Evolutionary conservation across 2,888 invertebrate species (phyloP).

Genomic region (Microctonus aethiopoides): DNA sequence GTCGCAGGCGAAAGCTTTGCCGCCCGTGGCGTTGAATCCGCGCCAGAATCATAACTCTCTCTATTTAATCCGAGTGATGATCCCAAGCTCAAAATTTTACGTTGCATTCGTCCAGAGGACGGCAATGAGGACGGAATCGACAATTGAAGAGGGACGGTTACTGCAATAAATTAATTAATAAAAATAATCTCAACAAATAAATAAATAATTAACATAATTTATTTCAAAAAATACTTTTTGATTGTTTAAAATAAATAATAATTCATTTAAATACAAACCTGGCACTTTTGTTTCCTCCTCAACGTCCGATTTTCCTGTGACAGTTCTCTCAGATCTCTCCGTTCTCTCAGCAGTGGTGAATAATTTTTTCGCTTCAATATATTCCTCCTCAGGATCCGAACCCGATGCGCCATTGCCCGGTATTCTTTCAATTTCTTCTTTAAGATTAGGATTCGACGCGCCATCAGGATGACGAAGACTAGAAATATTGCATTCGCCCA

Average conservation of each 20-base stretch:
- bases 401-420: slow-evolving; percentile 75
- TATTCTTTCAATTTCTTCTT: slow-evolving; percentile 74
- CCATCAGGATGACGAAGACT: slow-evolving; percentile 90
- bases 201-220: not conserved
- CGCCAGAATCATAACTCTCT: slow-evolving; percentile 86
- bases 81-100: slow-evolving; percentile 74
- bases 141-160: slow-evolving; percentile 54
- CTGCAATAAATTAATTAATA: slow-evolving; percentile 42
- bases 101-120: slow-evolving; percentile 73
- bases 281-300: slow-evolving; percentile 61
- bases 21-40: slow-evolving; percentile 84
- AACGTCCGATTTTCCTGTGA: slow-evolving; percentile 65
- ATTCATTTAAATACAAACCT: slow-evolving; percentile 46
- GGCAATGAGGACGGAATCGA: slow-evolving; percentile 72
- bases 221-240: not conserved
- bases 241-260: too few species aligned
- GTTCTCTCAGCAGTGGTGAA: slow-evolving; percentile 59
- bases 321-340: slow-evolving; percentile 62
- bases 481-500: slow-evolving; percentile 72
- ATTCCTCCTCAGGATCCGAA: slow-evolving; percentile 71
- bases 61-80: slow-evolving; percentile 75
- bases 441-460: slow-evolving; percentile 91
- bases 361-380: slow-evolving; percentile 66
- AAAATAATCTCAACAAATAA: not conserved
- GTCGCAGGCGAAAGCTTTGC: slow-evolving; percentile 84